phyloP scores from a whole-genome alignment of 92 coral and sea anemone species.

The Palythoa heliodiscus region DNA sequence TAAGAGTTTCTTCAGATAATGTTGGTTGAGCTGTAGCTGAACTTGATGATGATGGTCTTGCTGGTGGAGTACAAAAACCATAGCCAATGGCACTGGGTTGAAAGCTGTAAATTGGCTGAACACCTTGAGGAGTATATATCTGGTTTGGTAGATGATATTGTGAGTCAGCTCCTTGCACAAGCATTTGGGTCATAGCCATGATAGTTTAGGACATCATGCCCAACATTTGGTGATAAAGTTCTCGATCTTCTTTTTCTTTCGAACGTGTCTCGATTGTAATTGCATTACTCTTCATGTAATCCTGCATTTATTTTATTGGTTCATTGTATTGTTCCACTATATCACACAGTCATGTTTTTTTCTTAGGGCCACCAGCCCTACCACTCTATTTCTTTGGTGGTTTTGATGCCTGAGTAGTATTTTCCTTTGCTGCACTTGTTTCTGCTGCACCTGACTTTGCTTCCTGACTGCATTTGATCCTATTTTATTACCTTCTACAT shows the following conservation, averaged over 20 bases:
- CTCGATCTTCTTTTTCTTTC: slow-evolving; percentile 54
- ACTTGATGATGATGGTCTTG: too few species aligned
- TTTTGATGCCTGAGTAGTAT: slow-evolving; percentile 54
- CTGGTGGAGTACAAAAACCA: too few species aligned
- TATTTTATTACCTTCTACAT: background rate
- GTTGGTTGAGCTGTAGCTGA: too few species aligned
- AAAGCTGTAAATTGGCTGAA: slow-evolving; percentile 34
- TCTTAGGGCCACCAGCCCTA: slow-evolving; percentile 38
- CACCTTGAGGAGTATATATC: slow-evolving; percentile 42
- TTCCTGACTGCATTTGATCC: slow-evolving; percentile 40
- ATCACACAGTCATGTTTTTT: slow-evolving; percentile 47
- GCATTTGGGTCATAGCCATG: slow-evolving; percentile 59
- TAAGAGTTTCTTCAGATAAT: too few species aligned
- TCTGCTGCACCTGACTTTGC: slow-evolving; percentile 48
- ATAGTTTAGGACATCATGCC: slow-evolving; percentile 55
- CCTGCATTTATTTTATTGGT: slow-evolving; percentile 49
- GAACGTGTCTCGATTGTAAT: slow-evolving; percentile 46
- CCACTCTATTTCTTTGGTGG: slow-evolving; percentile 58
- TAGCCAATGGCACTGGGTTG: background rate
- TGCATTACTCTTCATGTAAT: slow-evolving; percentile 34
- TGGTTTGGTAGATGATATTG: slow-evolving; percentile 47
- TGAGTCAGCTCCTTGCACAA: slow-evolving; percentile 45
- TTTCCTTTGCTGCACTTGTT: slow-evolving; percentile 44
- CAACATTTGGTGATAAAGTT: slow-evolving; percentile 50
- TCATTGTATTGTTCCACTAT: slow-evolving; percentile 59